Base-by-base conservation (phyloP, 2,888 invertebrate genomes). In the Eremobia ochroleuca region DNA sequence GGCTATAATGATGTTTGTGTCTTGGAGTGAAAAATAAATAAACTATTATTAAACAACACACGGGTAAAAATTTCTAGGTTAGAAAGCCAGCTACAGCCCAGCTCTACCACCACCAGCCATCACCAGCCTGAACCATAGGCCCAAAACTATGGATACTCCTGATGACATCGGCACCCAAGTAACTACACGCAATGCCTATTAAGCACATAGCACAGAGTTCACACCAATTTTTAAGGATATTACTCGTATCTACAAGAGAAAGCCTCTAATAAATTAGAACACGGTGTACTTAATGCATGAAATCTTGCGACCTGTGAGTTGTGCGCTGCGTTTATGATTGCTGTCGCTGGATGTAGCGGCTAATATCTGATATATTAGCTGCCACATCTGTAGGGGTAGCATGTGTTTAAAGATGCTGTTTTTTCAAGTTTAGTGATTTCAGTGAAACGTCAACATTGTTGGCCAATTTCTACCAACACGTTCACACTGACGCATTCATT, bases 251-350 rank as follows among this genome's bases (percentile, higher is more conserved):
- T 55, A 55, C 25, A 75, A 75, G 80, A 88, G 85, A 85, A 87
- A 86, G 81, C 78, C 69, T 72, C 68, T 77, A 78, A 87, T 89
- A 88, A 89, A 91, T 91, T 88, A 87, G 84, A 83, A 81, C 92
- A 86, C 87, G 59, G 82, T 90, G 89, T 88, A 87, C 79, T 88
- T 92, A 90, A 92, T 91, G 90, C 87, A 90, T 85, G 89, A 88
- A 86, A 86, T 88, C 87, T 79, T 84, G 76, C 82, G 79, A 80
- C 67, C 70, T 66, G 77, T 83, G 76, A 90, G 73, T 88, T 85
- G 89, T 88, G 84, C 71, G 81, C 83, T 86, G 85, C 87, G 83
- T 88, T 87, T 89, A 87, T 90, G 91, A 91, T 91, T 92, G 85
- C 86, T 82, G 86, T 81, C 61, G 76, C 69, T 68, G 78, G 49